These are phyloP conservation scores for Cantharis nigra DNA, from an alignment of 2,888 invertebrate species.

Conservation along the genomic window DNA sequence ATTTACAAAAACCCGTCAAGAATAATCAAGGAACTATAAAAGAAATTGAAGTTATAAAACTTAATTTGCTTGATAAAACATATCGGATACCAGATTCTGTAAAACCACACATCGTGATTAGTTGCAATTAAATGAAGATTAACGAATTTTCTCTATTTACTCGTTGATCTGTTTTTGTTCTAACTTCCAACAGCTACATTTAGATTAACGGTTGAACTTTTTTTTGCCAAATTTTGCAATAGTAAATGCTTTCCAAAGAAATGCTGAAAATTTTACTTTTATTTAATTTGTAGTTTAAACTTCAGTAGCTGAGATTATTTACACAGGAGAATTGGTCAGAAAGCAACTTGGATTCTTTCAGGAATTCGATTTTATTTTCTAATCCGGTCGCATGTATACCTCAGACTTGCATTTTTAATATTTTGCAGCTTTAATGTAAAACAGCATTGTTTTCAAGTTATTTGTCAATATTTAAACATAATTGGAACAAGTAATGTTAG, in stretches of 20 bases:
- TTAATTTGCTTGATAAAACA: conserved; percentile 35
- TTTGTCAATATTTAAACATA: not conserved
- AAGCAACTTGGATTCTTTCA: not conserved
- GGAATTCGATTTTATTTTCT: not conserved
- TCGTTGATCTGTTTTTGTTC: conserved; percentile 7
- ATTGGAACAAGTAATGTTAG: conserved; percentile 1
- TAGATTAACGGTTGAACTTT: not conserved
- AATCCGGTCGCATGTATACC: not conserved
- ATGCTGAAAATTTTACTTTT: not conserved
- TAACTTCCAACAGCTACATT: not conserved
- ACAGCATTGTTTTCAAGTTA: not conserved
- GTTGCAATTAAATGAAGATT: conserved; percentile 38
- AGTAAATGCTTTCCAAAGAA: not conserved
- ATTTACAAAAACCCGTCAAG: not conserved
- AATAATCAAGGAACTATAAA: not conserved
- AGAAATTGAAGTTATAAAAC: conserved; percentile 34
- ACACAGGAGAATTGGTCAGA: not conserved
- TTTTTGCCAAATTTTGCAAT: not conserved
- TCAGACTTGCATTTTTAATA: not conserved
- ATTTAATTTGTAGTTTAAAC: not conserved
- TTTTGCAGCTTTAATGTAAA: not conserved
- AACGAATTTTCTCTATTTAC: conserved; percentile 24
- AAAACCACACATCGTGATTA: conserved; percentile 33
- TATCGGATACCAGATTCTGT: conserved; percentile 26
- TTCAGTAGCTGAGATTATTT: not conserved